Evolutionary conservation across 2,797 vertebrate species (phyloP), one percentile per base, ranked within the genome.

Genomic region (Taenioides sp.): DNA sequence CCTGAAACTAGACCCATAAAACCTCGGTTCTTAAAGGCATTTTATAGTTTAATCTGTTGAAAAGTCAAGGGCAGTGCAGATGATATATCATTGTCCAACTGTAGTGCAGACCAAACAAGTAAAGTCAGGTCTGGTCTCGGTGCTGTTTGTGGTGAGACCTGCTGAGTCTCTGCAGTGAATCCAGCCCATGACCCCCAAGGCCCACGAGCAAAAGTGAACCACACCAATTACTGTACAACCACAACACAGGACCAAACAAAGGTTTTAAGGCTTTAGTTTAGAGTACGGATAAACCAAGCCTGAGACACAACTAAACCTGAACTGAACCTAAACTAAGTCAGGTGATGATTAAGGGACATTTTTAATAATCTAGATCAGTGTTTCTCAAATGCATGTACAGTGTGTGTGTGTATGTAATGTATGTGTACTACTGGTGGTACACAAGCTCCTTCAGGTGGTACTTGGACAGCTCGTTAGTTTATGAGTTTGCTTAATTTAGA

Each of bases 111-210:
- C 10, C n/a, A 57, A 57, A 57, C 22, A 23, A 25, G 54, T 57
- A 12, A 57, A 57, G 10, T 57, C 3, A 1, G 11, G 54, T 55
- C 52, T 7, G 52, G 52, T 55, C n/a, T 55, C 9, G 2, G 52
- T 22, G 52, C n/a, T 23, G 52, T 55, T 55, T 55, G 52, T 1
- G 22, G 52, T 55, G 52, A 55, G 52, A 55, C 52, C 6, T 52
- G 50, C 17, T 52, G 18, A 18, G 54, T 55, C 52, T 55, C 52
- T 55, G 52, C 25, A 28, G 60, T 62, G 27, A 62, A 62, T 62
- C 12, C 58, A 20, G 18, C 31, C 18, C 61, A 43, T 4, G 9
- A 14, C 10, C 61, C 2, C 34, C 20, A 63, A 63, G 12, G 34
- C 34, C 31, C n/a, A 37, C 43, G 37, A 23, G 20, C 6, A 34